Evolutionary conservation across 2,888 invertebrate genomes (phyloP), one percentile per base, ranked within the genome.

Genomic region (Diadromus collaris): DNA sequence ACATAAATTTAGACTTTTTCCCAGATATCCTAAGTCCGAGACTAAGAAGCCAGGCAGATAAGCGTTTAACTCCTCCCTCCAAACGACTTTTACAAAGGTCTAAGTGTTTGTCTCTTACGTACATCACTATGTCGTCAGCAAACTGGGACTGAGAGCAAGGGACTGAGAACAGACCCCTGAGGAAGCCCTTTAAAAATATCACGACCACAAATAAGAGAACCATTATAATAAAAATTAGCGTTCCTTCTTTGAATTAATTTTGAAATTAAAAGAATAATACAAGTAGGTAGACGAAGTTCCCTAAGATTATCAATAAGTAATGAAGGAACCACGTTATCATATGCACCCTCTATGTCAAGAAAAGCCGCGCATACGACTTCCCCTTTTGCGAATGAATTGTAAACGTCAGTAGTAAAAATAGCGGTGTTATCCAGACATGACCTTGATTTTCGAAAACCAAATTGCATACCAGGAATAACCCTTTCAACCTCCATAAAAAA

Each of bases 61-160:
- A 6, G 6, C 6, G 6, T 1, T 34, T 10, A 7, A 69, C 19
- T 24, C 38, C 38, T 1, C 13, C 27, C 29, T 32, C 54, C 38
- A 68, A 68, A 16, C 27, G 6, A 6, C 16, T 16, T 3, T 29
- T n/a, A 6, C 21, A 16, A 16, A 13, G 6, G 16, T 51, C 32
- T 6, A 46, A 13, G n/a, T 34, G 6, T 2, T 56, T 69, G 10
- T 32, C 38, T 7, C 13, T n/a, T 2, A 54, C 54, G 16, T 69
- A 34, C 7, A 69, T 24, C 9, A 46, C 69, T 16, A 38, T 29
- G 38, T 69, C 69, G 7, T 41, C 24, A 16, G 63, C 63, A 46
- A 44, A 63, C 24, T 63, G 63, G 2, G n/a, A n/a, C n/a, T n/a
- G n/a, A 63, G 27, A 63, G 3, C 4, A 63, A 27, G 7, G 63